Conservation (phyloP, 2,888 invertebrate genomes). For the Dryococelus australis region DNA sequence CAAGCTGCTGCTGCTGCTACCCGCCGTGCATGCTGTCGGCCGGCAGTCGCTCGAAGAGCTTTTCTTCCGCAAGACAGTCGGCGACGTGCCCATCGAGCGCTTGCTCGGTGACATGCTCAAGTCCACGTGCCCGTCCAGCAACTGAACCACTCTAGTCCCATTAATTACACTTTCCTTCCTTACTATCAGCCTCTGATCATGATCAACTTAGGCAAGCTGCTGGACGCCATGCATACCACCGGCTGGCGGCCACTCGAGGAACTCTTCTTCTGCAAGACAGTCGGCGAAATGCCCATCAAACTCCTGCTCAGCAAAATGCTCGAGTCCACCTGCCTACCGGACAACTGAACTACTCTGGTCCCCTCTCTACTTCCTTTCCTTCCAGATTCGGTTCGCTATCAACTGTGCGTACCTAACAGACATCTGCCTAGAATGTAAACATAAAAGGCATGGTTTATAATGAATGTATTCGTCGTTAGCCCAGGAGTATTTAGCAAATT, state of each 20-base stretch:
- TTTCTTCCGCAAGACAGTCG: conserved; percentile 80
- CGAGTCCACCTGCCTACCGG: conserved; percentile 36
- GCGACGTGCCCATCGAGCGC: conserved; percentile 75
- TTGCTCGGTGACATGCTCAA: conserved; percentile 71
- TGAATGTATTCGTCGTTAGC: too few species aligned
- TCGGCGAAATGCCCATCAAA: conserved; percentile 77
- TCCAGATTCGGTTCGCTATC: too few species aligned
- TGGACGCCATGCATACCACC: conserved; percentile 70
- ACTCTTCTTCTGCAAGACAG: conserved; percentile 79
- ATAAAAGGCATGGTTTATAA: too few species aligned
- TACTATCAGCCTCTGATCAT: conserved; percentile 59
- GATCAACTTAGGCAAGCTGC: conserved; percentile 69
- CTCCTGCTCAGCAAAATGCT: conserved; percentile 73
- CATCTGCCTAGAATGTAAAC: too few species aligned
- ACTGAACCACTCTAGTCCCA: neutral
- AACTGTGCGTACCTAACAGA: conserved; percentile 63
- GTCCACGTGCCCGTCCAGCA: conserved; percentile 25
- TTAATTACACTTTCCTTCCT: neutral
- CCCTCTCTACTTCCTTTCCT: conserved; percentile 56
- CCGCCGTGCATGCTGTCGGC: conserved; percentile 66
- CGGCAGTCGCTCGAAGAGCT: conserved; percentile 69
- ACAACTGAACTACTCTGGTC: conserved; percentile 32
- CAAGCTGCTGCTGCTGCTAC: conserved; percentile 75
- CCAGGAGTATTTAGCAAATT: too few species aligned
- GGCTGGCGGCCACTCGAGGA: conserved; percentile 67